Evolutionary conservation across 30 jellyfish, hydroid and myxozoan species (phyloP).

Genomic region (Pseudorhiza aurosa): DNA sequence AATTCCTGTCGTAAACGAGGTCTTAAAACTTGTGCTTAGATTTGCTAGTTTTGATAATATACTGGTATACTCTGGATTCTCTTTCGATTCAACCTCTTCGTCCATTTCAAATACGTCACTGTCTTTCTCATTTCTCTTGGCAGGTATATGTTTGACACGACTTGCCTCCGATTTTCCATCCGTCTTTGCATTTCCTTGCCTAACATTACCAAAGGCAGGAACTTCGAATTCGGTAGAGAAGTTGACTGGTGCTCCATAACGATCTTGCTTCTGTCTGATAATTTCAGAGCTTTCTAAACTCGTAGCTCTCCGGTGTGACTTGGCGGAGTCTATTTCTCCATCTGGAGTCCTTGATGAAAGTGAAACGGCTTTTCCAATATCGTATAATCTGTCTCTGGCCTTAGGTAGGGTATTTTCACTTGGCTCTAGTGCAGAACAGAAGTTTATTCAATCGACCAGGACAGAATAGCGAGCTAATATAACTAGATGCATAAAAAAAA

Average conservation of each 20-base stretch:
- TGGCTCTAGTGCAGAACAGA: no score
- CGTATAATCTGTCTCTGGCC: background rate
- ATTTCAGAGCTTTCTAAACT: conserved; percentile 60
- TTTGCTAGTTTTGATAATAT: conserved; percentile 48
- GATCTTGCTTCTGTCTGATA: conserved; percentile 21
- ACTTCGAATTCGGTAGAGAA: conserved; percentile 14
- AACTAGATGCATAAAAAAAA: no score
- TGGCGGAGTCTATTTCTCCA: background rate
- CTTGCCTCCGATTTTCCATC: background rate
- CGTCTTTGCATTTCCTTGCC: background rate
- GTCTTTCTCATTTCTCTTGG: background rate
- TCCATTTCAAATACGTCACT: background rate
- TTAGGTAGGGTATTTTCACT: no score
- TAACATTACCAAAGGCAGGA: background rate
- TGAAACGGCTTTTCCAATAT: background rate
- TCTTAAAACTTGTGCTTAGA: conserved; percentile 62
- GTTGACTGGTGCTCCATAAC: background rate
- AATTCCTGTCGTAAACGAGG: conserved; percentile 46
- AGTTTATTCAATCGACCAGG: no score
- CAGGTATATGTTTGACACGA: background rate
- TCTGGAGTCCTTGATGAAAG: background rate
- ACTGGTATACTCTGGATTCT: conserved; percentile 23
- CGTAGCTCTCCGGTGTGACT: conserved; percentile 60
- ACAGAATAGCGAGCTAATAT: no score
- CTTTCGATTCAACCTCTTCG: conserved; percentile 10